Evolutionary conservation across 1,140 invertebrate genomes (phyloP), one percentile per base, ranked within the genome.

Genomic region (Nixonia krombeini): DNA sequence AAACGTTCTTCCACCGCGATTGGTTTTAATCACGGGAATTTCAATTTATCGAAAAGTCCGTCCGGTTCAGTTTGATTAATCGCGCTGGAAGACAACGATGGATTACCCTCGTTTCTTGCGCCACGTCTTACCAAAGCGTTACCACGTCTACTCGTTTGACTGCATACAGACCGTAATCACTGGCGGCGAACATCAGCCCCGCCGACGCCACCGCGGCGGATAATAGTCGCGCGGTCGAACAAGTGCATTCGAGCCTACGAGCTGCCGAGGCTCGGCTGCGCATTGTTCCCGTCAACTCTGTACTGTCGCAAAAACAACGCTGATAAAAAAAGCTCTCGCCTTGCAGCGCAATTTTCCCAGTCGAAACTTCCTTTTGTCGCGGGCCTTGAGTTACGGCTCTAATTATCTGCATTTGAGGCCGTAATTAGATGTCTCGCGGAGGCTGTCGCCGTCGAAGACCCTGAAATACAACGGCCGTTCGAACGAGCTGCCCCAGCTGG

Each of bases 351-450:
- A 70, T 56, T 70, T 70, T 53, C 12, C 17, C 28, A 17, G 25
- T 28, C 41, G 31, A 51, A 70, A 66, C 57, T 70, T 65, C 23
- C 52, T 50, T 66, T 65, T 65, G 68, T 66, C 56, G 29, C 57
- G 26, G 52, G 62, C 51, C 37, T 63, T 65, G 62, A 70, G 61
- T 65, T 65, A 70, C 67, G 56, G 44, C 21, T 70, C 67, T 65
- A 70, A 70, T 70, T 70, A 70, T 70, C 62, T 55, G 57, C 57
- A 55, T 70, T 70, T 62, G 57, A 70, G 65, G 62, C 56, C 59
- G 52, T 65, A 70, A 70, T 70, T 70, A 70, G 61, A 62, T 58
- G 62, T 37, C 57, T 61, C 52, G 41, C 52, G 18, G 53, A 70
- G 56, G 57, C 65, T 46, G 46, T 44, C 42, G 7, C 41, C 42